Evolutionary conservation across 92 coral and sea anemone genomes (phyloP), one percentile per base, ranked within the genome.

Genomic region (Porites divaricata): DNA sequence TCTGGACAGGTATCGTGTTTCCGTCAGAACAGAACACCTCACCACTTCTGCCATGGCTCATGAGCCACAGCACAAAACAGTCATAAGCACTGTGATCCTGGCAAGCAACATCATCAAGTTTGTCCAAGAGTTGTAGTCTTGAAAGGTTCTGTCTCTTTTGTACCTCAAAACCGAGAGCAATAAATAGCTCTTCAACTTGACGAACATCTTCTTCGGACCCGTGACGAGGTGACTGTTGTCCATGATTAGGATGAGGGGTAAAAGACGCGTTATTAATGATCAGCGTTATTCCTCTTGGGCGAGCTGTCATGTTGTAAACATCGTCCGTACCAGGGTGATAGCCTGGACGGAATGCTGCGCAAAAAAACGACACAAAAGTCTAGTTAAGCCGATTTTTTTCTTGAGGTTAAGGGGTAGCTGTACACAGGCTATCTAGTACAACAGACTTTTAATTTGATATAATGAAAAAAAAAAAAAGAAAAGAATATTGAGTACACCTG

Each of bases 41-140:
- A 52, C 75, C 95, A 7, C 77, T 79, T 21, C 53, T 50, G 7
- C 98, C 98, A 84, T 95, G 96, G 57, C 96, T 95, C 95, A 95
- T 90, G 19, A 95, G 79, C 26, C 87, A 88, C 15, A 87, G 61
- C 13, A 93, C 95, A 70, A 90, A 86, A 58, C 98, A 90, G 58
- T 95, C 93, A 35, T 86, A 90, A 9, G 66, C 20, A 54, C 83
- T 83, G 78, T 85, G 89, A 68, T 95, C 88, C n/a, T 72, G 24
- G 12, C 49, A 41, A 22, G 25, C 49, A 10, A 74, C 17, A n/a
- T 53, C 17, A 41, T 64, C 23, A 0, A 94, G 72, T 20, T 68
- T 17, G 9, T 67, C 59, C 12, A 1, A 4, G 50, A 91, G 78
- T 21, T 89, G 83, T 51, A 77, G 54, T 24, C 78, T 70, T 57